Percentiles rank a stretch among this genome's conserved stretches.
phyloP scores from a whole-genome alignment of 37 sponge, comb jelly and placozoan genomes.

The Halichondria panicea region DNA sequence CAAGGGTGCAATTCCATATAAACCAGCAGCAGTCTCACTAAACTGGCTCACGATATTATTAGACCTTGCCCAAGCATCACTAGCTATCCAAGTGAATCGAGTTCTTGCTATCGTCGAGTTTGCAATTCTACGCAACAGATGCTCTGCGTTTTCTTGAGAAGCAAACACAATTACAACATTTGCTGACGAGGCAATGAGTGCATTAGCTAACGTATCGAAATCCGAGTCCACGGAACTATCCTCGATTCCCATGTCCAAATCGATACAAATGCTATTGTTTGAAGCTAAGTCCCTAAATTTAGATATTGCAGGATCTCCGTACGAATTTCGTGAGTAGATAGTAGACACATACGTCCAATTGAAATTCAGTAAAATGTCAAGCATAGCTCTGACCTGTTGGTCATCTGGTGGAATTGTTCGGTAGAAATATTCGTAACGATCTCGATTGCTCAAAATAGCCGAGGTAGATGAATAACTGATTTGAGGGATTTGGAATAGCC shows the following conservation, averaged over 20 bases:
- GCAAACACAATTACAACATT: conserved; percentile 67
- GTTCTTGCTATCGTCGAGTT: background rate
- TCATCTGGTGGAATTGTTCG: conserved; percentile 86
- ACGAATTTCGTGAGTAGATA: conserved; percentile 48
- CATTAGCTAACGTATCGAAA: conserved; percentile 7
- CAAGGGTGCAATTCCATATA: conserved; percentile 64
- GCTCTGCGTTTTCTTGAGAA: conserved; percentile 21
- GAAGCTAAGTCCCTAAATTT: conserved; percentile 29
- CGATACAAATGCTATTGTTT: conserved; percentile 54
- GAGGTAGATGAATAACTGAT: conserved; percentile 88
- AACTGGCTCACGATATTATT: conserved; percentile 14
- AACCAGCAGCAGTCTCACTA: conserved; percentile 45
- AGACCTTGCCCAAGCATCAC: conserved; percentile 85
- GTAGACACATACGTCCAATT: conserved; percentile 72
- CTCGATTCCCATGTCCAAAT: conserved; percentile 32
- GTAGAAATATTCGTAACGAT: conserved; percentile 77
- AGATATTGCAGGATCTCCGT: conserved; percentile 61
- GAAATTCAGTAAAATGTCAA: conserved; percentile 59
- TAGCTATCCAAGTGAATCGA: conserved; percentile 80
- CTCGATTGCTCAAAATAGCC: conserved; percentile 70
- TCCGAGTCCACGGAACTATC: background rate
- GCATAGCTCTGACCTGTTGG: conserved; percentile 84
- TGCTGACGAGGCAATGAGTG: conserved; percentile 25
- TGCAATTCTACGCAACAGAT: conserved; percentile 3
- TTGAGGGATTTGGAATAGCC: conserved; percentile 74